These are phyloP conservation scores for Danaus plexippus DNA, from an alignment of 1,140 invertebrate genomes.

Conservation along the genomic window DNA sequence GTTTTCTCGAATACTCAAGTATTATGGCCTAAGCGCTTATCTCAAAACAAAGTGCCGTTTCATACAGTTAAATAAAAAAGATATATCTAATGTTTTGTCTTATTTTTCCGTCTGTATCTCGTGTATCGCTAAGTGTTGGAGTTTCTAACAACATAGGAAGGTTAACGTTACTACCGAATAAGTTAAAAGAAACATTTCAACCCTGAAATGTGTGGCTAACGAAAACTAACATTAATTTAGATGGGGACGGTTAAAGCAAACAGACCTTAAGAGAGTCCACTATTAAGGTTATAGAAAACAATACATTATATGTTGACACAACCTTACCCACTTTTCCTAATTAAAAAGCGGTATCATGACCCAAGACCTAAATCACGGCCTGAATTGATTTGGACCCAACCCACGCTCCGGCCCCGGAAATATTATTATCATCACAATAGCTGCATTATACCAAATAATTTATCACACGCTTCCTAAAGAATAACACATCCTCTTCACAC, in stretches of 20 bases:
- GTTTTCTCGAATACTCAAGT: slow-evolving; percentile 17
- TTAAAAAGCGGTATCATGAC: slow-evolving; percentile 27
- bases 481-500: too few species aligned
- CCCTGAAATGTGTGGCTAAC: too few species aligned
- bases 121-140: too few species aligned
- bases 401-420: slow-evolving; percentile 15
- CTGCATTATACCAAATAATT: too few species aligned
- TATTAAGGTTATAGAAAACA: slow-evolving; percentile 12
- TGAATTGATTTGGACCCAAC: slow-evolving; percentile 20
- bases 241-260: too few species aligned
- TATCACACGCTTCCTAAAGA: too few species aligned
- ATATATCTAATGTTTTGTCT: slow-evolving; percentile 13
- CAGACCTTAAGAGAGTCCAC: too few species aligned
- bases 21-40: slow-evolving; percentile 28
- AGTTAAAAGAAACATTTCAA: too few species aligned
- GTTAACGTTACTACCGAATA: too few species aligned
- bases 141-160: too few species aligned
- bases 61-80: slow-evolving; percentile 27
- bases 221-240: too few species aligned
- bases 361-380: slow-evolving; percentile 21
- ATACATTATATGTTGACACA: slow-evolving; percentile 21
- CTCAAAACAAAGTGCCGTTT: slow-evolving; percentile 31
- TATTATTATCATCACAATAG: slow-evolving; percentile 12
- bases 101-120: slow-evolving; percentile 13
- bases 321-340: slow-evolving; percentile 26